A percentile compares a stretch with the other conserved stretches of the same genome.
Conservation (phyloP, 2,113 vertebrate genomes). For the Hylia prasina region DNA sequence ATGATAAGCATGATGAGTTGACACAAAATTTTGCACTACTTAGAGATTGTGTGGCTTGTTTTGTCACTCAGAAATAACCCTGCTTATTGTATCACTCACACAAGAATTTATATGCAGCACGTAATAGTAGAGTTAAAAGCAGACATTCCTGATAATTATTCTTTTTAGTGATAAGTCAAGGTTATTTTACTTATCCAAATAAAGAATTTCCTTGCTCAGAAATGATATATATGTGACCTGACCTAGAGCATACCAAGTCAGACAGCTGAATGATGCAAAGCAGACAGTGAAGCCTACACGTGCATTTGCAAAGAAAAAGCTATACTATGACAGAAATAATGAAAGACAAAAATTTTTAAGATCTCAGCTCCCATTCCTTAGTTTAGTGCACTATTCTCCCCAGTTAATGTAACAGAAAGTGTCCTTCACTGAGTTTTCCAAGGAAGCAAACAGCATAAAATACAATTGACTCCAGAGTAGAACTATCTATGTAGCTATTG, state of each 20-base stretch:
- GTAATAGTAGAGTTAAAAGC: constrained; percentile 35
- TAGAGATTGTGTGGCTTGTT: constrained; percentile 3
- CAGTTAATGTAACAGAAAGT: not conserved
- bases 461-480: not conserved
- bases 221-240: constrained; percentile 50
- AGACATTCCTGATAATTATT: constrained; percentile 49
- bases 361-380: not conserved
- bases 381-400: not conserved
- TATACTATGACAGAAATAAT: constrained; percentile 32
- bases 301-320: constrained; percentile 6
- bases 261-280: constrained; percentile 55
- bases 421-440: constrained; percentile 17
- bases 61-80: constrained; percentile 48
- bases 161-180: constrained; percentile 44
- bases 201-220: constrained; percentile 39
- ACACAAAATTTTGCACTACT: constrained; percentile 9
- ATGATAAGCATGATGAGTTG: constrained; percentile 27
- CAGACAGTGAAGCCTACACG: constrained; percentile 25
- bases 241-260: constrained; percentile 50
- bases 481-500: not conserved
- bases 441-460: not conserved
- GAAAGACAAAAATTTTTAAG: constrained; percentile 8
- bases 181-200: constrained; percentile 51
- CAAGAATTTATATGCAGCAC: constrained; percentile 54
- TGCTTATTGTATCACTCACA: constrained; percentile 37